Base-by-base conservation (phyloP, 1,140 invertebrate species). In the Ceratosolen fusciceps region DNA sequence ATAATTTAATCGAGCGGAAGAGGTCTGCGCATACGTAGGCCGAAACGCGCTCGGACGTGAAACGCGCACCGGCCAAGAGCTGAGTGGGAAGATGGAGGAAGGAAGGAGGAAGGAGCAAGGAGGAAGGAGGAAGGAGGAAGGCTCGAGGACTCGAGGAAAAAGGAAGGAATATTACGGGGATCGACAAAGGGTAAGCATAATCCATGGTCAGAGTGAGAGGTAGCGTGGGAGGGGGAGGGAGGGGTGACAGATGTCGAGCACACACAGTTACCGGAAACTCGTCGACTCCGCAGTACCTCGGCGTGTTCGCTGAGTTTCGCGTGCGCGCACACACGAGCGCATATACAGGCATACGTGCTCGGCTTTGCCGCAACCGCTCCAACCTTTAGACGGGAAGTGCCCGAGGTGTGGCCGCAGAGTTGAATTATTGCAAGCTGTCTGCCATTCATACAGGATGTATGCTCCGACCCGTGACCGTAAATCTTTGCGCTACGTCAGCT, bases 371-470 rank as follows among this genome's bases (percentile, higher is more conserved):
- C 77, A 74, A 74, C 71, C 67, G 80, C 74, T 74, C 83, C 84
- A 84, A 83, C 83, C 85, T 87, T 84, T 85, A 84, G 88, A 88
- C 87, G 86, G 87, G 85, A 89, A 89, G 88, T 88, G 85, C 87
- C 85, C 87, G 85, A 89, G 88, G 88, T 89, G 88, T 89, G 88
- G 88, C 85, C 87, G 87, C 86, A 84, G 85, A 89, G 85, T 88
- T 89, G 87, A 89, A 88, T 89, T 88, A 89, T 88, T 89, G 86
- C 87, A 87, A 87, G 85, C 85, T 88, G 85, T 85, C 87, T 86
- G 85, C 85, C 86, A 88, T 88, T 88, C 87, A 88, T 88, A 88
- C 85, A 88, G 87, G 87, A 88, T 89, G 86, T 84, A 88, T 88
- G 87, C 84, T 74, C 84, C 84, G 80, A 83, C 83, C 82, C 83